Conservation (phyloP, 1,140 invertebrate species). For the Bombus ignitus region DNA sequence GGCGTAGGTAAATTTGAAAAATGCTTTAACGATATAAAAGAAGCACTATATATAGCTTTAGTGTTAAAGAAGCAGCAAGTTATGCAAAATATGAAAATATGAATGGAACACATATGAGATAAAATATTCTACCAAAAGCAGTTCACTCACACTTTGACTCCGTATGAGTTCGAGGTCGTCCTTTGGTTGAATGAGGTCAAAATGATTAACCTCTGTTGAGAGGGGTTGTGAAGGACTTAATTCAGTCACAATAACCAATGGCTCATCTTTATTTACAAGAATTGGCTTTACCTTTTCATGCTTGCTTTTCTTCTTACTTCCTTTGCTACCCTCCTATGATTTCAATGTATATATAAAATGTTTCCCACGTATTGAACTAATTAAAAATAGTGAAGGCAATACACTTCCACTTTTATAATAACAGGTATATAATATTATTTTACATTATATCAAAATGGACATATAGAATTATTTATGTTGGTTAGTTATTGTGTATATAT, state of each 20-base stretch:
- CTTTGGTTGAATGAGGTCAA: slow-evolving; percentile 90
- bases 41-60: slow-evolving; percentile 27
- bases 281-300: slow-evolving; percentile 85
- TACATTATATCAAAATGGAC: slow-evolving; percentile 55
- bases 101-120: slow-evolving; percentile 29
- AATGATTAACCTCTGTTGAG: slow-evolving; percentile 85
- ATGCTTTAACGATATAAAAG: not conserved
- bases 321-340: slow-evolving; percentile 78
- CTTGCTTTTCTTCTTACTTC: slow-evolving; percentile 83
- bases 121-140: slow-evolving; percentile 53
- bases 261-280: slow-evolving; percentile 86
- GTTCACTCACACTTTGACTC: slow-evolving; percentile 78
- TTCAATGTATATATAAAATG: slow-evolving; percentile 67
- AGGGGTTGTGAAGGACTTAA: slow-evolving; percentile 70
- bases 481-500: not conserved
- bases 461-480: slow-evolving; percentile 24
- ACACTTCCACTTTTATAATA: not conserved
- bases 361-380: slow-evolving; percentile 35
- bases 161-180: slow-evolving; percentile 89
- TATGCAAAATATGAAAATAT: slow-evolving; percentile 30
- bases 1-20: not conserved
- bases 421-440: not conserved
- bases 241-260: slow-evolving; percentile 77
- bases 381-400: not conserved
- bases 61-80: slow-evolving; percentile 27